These are phyloP conservation scores for Hofmannophila pseudospretella DNA, from an alignment of 2,888 invertebrate genomes.

Conservation along the genomic window DNA sequence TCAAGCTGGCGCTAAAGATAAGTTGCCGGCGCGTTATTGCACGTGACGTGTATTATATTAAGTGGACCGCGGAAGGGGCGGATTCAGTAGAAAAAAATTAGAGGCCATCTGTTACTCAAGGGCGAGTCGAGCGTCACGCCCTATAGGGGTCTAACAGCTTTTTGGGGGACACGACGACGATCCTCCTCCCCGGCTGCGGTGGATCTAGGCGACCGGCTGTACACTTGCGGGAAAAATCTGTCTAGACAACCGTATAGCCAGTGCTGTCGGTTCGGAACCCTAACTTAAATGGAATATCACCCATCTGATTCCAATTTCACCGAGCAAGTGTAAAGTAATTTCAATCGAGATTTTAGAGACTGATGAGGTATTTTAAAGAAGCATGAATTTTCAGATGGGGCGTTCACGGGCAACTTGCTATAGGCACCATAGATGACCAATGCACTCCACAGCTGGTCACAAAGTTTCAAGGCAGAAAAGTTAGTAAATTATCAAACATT, in stretches of 20 bases:
- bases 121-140: no score
- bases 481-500: no score
- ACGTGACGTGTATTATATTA: slow-evolving; percentile 76
- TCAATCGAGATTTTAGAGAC: no score
- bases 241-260: no score
- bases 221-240: slow-evolving; percentile 90
- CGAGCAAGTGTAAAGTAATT: no score
- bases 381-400: slow-evolving; percentile 82
- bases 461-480: slow-evolving; percentile 64
- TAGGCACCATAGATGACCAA: slow-evolving; percentile 86
- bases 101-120: no score
- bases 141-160: slow-evolving; percentile 88
- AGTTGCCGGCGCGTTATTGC: slow-evolving; percentile 81
- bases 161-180: no score
- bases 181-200: slow-evolving; percentile 92
- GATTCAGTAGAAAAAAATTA: no score
- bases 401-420: slow-evolving; percentile 94
- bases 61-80: slow-evolving; percentile 80
- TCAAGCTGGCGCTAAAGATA: slow-evolving; percentile 79
- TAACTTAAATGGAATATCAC: no score
- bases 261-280: no score
- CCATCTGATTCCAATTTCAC: no score
- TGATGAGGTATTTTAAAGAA: no score
- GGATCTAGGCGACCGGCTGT: slow-evolving; percentile 86
- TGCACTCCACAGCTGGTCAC: slow-evolving; percentile 60